Conservation (phyloP, 2,797 vertebrate genomes). For the Stomatorhinus walkeri region DNA sequence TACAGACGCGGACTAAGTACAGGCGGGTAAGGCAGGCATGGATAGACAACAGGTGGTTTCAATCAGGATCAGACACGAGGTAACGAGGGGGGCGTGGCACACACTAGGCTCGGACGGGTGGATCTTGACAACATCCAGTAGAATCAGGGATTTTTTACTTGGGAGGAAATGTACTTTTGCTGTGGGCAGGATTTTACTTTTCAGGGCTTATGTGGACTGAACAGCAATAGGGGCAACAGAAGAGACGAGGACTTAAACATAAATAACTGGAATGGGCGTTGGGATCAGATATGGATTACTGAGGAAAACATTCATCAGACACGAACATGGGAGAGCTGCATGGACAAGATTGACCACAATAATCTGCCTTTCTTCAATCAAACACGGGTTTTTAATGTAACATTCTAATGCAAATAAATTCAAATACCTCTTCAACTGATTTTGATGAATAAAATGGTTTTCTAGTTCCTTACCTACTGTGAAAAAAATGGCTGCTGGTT, state of each 20-base stretch:
- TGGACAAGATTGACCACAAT: background rate
- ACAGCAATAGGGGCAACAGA: background rate
- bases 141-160: background rate
- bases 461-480: background rate
- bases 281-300: background rate
- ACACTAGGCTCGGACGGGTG: too few relatives aligned
- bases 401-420: background rate
- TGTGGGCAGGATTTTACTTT: background rate
- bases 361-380: background rate
- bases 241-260: background rate
- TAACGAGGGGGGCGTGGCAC: too few relatives aligned
- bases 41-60: too few relatives aligned
- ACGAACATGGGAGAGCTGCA: background rate
- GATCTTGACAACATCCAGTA: background rate
- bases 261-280: background rate
- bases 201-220: background rate
- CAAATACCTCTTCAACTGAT: background rate
- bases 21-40: too few relatives aligned
- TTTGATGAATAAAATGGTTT: background rate
- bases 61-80: too few relatives aligned
- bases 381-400: background rate
- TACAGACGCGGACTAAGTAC: too few relatives aligned
- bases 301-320: background rate
- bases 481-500: background rate
- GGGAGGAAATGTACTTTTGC: background rate